A percentile compares a stretch with the other conserved stretches of the same genome.
Evolutionary conservation across 2,797 vertebrate species (phyloP).

Genomic region (Spinibarbus caldwelli): DNA sequence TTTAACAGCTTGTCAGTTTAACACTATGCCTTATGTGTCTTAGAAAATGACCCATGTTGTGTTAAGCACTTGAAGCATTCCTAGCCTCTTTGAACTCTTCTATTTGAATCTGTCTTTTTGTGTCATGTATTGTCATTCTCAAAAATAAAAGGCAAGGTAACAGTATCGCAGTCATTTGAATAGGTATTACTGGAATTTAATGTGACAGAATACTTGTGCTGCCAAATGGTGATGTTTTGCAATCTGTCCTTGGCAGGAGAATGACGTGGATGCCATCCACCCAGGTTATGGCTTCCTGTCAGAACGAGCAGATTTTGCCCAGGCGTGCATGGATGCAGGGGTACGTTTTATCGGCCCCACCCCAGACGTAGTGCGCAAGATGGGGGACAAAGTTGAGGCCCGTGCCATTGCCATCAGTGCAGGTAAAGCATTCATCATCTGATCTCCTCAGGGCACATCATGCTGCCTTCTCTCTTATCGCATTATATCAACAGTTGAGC

Average conservation of each 20-base stretch:
- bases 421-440: conserved; percentile 53
- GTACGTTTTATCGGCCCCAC: conserved; percentile 87
- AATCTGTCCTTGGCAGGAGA: conserved; percentile 76
- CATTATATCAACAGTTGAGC: neutral
- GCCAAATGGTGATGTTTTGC: neutral
- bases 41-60: neutral
- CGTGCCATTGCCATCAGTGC: conserved; percentile 84
- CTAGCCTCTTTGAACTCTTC: neutral
- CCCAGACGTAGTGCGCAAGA: conserved; percentile 90
- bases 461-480: too few species aligned
- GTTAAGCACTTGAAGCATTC: conserved; percentile 13
- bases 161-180: neutral
- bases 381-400: conserved; percentile 96
- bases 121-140: neutral
- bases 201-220: neutral
- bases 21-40: neutral
- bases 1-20: neutral
- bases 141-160: neutral
- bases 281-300: conserved; percentile 95
- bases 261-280: conserved; percentile 89
- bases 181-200: neutral
- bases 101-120: neutral
- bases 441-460: neutral
- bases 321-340: conserved; percentile 86
- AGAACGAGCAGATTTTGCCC: conserved; percentile 88